Evolutionary conservation across 2,113 vertebrate species (phyloP), one percentile per base, ranked within the genome.

Genomic region (Ciconia maguari): DNA sequence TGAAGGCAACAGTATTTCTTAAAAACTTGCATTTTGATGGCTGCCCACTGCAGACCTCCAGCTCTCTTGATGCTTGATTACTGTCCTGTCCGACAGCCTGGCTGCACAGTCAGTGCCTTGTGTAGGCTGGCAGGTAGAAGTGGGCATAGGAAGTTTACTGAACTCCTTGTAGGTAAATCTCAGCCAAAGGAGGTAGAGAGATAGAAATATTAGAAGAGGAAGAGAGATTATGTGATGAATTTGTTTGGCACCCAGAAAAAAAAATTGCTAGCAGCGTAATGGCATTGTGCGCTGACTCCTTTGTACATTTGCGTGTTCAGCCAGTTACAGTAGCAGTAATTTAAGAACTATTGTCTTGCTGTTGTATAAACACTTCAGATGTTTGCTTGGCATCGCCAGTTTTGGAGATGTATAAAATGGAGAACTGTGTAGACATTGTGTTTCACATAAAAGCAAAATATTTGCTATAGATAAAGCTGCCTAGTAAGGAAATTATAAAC

Each of bases 371-470:
- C 89, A 94, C 42, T 95, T 94, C 15, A 85, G n/a, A 55, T 83
- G 72, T 90, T 96, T 79, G 89, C 93, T 90, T 94, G 90, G 62
- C 89, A 77, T 89, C 2, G 0, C 87, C 32, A 36, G 54, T 80
- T 88, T 77, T 93, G 82, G 93, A 93, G 78, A 81, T 83, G 58
- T 51, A 9, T 94, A 68, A 94, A 94, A 74, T 85, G 72, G 79
- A 95, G 93, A 87, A 81, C 92, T 87, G 55, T 90, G 71, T 87
- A 97, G 94, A 91, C 87, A 68, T 54, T 46, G 49, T 83, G 54
- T 89, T 96, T 94, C 86, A 70, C 85, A 70, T 88, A 81, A 90
- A 97, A 96, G 87, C 84, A 91, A 95, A 96, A 94, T 93, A 94
- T 97, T 94, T 97, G 78, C 84, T 91, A 10, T 87, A 95, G 95